These are phyloP conservation scores for Euwallacea similis DNA, from an alignment of 1,140 invertebrate genomes.

Conservation along the genomic window DNA sequence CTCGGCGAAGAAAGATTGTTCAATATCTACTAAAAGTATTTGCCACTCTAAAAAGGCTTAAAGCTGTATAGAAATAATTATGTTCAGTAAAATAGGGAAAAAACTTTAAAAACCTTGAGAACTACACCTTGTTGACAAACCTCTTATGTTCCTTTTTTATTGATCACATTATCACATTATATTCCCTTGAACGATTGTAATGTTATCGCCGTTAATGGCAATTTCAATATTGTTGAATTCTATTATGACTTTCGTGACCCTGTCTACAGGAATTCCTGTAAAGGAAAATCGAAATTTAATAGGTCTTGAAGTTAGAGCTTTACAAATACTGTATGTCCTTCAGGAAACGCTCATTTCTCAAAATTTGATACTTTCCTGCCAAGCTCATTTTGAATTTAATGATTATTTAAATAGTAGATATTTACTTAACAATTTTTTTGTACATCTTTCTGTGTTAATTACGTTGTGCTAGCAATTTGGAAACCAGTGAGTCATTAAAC, in stretches of 20 bases:
- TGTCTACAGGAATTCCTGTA: conserved; percentile 11
- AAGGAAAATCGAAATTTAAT: background rate
- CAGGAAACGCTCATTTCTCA: background rate
- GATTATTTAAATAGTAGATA: too few relatives aligned
- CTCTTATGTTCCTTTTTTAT: background rate
- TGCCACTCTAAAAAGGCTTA: background rate
- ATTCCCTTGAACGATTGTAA: background rate
- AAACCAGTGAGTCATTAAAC: background rate
- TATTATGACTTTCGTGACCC: background rate
- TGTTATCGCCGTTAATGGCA: conserved; percentile 3
- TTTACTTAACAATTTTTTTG: too few relatives aligned
- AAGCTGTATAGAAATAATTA: background rate
- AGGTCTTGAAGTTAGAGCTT: background rate
- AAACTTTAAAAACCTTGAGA: too few relatives aligned
- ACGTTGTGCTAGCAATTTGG: background rate
- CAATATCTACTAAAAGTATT: too few relatives aligned
- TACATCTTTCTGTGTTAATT: too few relatives aligned
- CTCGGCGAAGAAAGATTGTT: too few relatives aligned
- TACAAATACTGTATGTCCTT: background rate
- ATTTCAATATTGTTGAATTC: conserved; percentile 6
- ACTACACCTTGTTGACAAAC: background rate
- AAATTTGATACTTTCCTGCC: conserved; percentile 9
- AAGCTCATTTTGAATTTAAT: conserved; percentile 7
- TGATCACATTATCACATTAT: background rate
- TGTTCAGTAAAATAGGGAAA: too few relatives aligned